Evolutionary conservation across 1,140 invertebrate genomes (phyloP).

Genomic region (Drosophila asahinai): DNA sequence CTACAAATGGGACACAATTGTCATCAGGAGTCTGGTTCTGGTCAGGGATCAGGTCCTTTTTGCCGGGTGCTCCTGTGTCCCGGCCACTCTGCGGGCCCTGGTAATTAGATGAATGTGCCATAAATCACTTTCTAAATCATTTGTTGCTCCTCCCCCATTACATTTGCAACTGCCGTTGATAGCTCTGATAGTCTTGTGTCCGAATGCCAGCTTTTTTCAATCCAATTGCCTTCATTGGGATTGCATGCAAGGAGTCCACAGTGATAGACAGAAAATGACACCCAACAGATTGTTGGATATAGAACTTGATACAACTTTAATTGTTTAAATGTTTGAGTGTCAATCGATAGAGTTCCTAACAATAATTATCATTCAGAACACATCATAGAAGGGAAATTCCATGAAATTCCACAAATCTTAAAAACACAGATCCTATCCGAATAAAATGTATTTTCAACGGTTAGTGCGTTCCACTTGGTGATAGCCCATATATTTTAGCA

Average conservation of each 20-base stretch:
- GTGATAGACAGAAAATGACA: background rate
- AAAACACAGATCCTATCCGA: no score
- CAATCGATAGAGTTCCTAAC: background rate
- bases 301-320: no score
- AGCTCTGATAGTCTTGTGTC: conserved; percentile 15
- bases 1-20: conserved; percentile 74
- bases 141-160: conserved; percentile 58
- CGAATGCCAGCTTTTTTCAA: conserved; percentile 46
- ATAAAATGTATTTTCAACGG: background rate
- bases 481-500: no score
- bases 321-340: background rate
- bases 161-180: conserved; percentile 54
- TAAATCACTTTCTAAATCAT: conserved; percentile 83
- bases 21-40: conserved; percentile 54
- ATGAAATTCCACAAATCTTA: no score
- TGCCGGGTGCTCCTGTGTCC: conserved; percentile 39
- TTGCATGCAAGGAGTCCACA: conserved; percentile 6
- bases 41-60: conserved; percentile 58
- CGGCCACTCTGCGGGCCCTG: conserved; percentile 67
- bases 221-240: conserved; percentile 32
- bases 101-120: conserved; percentile 82
- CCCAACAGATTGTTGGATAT: background rate
- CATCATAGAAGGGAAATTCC: no score
- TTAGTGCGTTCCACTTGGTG: no score
- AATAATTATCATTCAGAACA: no score